Base-by-base conservation (phyloP, 2,113 vertebrate genomes). In the Tinamus guttatus region DNA sequence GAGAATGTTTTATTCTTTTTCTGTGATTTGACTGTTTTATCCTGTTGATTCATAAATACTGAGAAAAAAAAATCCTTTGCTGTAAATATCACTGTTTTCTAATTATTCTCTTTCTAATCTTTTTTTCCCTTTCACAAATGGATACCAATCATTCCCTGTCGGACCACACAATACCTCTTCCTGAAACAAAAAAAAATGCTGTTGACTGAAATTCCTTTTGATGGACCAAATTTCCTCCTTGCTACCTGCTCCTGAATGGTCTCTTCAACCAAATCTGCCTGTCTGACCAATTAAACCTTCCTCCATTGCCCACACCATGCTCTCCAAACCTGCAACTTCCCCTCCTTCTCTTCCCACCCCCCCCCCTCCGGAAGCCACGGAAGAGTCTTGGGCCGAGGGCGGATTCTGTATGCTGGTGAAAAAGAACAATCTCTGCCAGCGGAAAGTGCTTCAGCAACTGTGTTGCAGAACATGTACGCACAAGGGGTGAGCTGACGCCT, bases 391-490 rank as follows among this genome's bases (percentile, higher is more conserved):
- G 99, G 99, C 99, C 22, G 99, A 99, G 98, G 99, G 99, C 98
- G 99, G 99, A 98, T 99, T 99, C 99, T 99, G 99, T 98, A 99
- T 99, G 98, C 98, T 99, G 95, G 99, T 99, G 98, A 99, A 99
- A 99, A 99, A 99, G 99, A 99, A 99, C 98, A 99, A 99, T 98
- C 99, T 99, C 93, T 99, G 99, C 97, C 99, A 99, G 97, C 98
- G 99, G 97, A 99, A 99, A 98, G 99, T 99, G 96, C 99, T 99
- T 97, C 99, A 99, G 98, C 99, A 99, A 96, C 98, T 99, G 95
- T 99, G 99, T 98, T 99, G 99, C 98, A 99, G 99, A 99, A 99
- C 99, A 89, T 99, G 99, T 98, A 99, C 99, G 91, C 98, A 99
- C 97, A 99, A 99, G 98, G 99, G 99, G 97, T 99, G 98, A 99